Percentiles rank a stretch among this genome's conserved stretches.
These are phyloP conservation scores for Apodemus agrarius DNA, from an alignment of 2,797 vertebrate genomes.

Conservation along the genomic window DNA sequence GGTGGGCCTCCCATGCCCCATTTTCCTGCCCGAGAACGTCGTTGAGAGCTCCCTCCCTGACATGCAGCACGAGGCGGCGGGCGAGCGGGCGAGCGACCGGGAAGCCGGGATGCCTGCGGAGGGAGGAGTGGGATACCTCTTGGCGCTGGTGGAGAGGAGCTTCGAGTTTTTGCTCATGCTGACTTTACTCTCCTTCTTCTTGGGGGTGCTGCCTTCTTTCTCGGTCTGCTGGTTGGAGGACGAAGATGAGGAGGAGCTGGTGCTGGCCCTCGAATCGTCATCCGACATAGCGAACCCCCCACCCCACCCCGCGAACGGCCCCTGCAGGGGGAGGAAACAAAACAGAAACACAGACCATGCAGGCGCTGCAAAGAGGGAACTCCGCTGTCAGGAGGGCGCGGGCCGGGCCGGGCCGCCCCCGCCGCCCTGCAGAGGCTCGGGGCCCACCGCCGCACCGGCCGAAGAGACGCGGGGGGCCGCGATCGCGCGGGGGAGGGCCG, in stretches of 20 bases:
- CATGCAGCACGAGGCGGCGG: not conserved
- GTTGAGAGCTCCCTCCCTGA: not conserved
- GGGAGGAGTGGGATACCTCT: slow-evolving; percentile 89
- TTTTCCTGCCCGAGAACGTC: not conserved
- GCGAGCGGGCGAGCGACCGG: not conserved
- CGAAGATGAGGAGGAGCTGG: slow-evolving; percentile 96
- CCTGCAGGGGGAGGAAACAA: slow-evolving; percentile 85
- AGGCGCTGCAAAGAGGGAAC: slow-evolving; percentile 48
- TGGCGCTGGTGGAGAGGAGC: slow-evolving; percentile 97
- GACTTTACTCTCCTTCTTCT: slow-evolving; percentile 96
- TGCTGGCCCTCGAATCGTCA: slow-evolving; percentile 98
- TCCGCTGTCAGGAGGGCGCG: slow-evolving; percentile 44
- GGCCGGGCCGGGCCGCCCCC: slow-evolving; percentile 21
- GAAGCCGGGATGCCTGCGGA: not conserved
- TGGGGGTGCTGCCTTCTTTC: slow-evolving; percentile 89
- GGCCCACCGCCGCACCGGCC: not conserved
- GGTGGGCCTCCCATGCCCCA: slow-evolving; percentile 14
- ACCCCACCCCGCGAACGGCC: slow-evolving; percentile 87
- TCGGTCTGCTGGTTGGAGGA: slow-evolving; percentile 94
- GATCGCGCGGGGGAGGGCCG: not conserved
- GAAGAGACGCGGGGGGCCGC: not conserved
- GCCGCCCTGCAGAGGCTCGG: not conserved
- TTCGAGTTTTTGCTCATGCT: slow-evolving; percentile 99
- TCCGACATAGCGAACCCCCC: slow-evolving; percentile 96
- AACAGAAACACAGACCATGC: slow-evolving; percentile 81